phyloP scores from a whole-genome alignment of 1,140 invertebrate genomes.

The Anoplolepis gracilipes region DNA sequence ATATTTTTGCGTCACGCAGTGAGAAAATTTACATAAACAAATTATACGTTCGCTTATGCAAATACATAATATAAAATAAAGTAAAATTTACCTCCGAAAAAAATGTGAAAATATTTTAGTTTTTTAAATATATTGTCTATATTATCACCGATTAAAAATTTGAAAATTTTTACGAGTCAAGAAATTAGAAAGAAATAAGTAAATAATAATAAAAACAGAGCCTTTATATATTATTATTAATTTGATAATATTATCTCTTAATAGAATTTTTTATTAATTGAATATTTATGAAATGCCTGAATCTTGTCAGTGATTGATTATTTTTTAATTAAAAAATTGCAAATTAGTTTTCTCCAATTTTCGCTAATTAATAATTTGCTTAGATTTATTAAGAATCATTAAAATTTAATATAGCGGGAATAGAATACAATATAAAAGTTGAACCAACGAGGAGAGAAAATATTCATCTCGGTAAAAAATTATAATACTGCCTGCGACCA shows the following conservation, averaged over 20 bases:
- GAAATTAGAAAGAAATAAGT: not conserved
- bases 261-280: not conserved
- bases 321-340: slow-evolving; percentile 52
- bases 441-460: slow-evolving; percentile 18
- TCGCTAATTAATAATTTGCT: not conserved
- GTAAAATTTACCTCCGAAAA: not conserved
- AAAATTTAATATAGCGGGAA: slow-evolving; percentile 18
- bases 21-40: not conserved
- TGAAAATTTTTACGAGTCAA: not conserved
- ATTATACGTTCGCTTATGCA: slow-evolving; percentile 4
- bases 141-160: not conserved
- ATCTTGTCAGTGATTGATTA: not conserved
- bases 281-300: not conserved
- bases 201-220: not conserved
- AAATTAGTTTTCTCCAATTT: not conserved
- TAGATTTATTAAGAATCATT: slow-evolving; percentile 6
- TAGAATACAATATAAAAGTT: not conserved
- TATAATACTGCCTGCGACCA: slow-evolving; percentile 20
- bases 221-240: not conserved
- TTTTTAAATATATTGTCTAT: not conserved
- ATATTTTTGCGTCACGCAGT: slow-evolving; percentile 11
- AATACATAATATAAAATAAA: slow-evolving; percentile 16
- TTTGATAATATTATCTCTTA: not conserved
- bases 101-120: not conserved
- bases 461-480: slow-evolving; percentile 25